Percentiles rank a stretch among this genome's conserved stretches.
These are phyloP conservation scores for Rhea americana DNA, from an alignment of 2,113 vertebrate genomes.

Conservation along the genomic window DNA sequence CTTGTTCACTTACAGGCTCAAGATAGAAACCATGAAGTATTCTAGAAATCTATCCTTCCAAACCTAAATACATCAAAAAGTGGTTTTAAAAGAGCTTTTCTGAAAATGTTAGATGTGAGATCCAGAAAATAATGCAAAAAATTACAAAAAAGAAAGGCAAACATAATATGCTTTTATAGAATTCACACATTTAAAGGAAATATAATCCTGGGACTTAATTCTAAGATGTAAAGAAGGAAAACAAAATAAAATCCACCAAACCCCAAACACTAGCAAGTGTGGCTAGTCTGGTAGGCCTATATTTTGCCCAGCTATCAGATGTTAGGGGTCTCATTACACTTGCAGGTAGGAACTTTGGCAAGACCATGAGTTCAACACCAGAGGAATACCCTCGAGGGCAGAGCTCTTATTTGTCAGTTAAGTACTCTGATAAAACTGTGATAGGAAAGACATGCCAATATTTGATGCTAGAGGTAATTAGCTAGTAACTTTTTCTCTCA, in stretches of 20 bases:
- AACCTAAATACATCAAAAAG: background rate
- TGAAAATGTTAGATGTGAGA: constrained; percentile 15
- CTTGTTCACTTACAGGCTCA: constrained; percentile 28
- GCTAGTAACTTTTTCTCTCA: background rate
- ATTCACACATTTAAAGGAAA: background rate
- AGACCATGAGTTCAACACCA: background rate
- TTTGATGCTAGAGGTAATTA: background rate
- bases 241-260: background rate
- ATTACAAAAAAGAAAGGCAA: background rate
- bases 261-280: background rate
- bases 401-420: background rate
- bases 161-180: background rate
- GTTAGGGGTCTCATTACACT: background rate
- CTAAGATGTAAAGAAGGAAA: background rate
- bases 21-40: background rate
- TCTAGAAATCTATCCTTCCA: background rate
- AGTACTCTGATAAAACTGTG: background rate
- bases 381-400: background rate
- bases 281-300: background rate
- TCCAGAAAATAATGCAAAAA: constrained; percentile 6
- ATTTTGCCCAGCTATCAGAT: background rate
- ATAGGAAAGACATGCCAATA: background rate
- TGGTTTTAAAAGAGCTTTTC: constrained; percentile 6
- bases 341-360: background rate
- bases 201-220: background rate